Percentiles rank a stretch among this genome's conserved stretches.
phyloP scores from a whole-genome alignment of 2,888 invertebrate species.

The Alsophila aescularia region DNA sequence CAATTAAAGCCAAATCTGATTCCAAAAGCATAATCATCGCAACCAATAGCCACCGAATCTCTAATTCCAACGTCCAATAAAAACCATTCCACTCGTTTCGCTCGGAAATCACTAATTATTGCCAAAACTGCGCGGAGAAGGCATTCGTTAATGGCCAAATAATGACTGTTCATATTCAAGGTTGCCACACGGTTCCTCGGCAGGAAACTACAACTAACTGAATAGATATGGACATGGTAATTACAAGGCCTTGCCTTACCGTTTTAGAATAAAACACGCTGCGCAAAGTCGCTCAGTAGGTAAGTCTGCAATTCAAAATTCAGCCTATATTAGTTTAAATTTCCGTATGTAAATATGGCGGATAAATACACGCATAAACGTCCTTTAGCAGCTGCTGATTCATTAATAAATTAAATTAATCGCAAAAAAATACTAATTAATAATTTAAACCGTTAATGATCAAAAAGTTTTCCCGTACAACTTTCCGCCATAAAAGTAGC shows the following conservation, averaged over 20 bases:
- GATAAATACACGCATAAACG: slow-evolving; percentile 1
- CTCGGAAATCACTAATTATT: slow-evolving; percentile 60
- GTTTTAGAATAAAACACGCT: slow-evolving; percentile 78
- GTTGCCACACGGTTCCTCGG: slow-evolving; percentile 67
- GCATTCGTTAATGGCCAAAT: slow-evolving; percentile 75
- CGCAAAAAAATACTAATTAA: background rate
- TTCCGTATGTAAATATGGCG: slow-evolving; percentile 15
- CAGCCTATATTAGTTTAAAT: slow-evolving; percentile 23
- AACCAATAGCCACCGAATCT: slow-evolving; percentile 24
- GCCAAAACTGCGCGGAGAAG: slow-evolving; percentile 72
- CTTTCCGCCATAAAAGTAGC: background rate
- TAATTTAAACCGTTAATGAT: background rate
- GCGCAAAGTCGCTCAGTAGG: slow-evolving; percentile 59
- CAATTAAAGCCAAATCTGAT: background rate
- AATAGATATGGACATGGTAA: slow-evolving; percentile 80
- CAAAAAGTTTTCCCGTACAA: background rate
- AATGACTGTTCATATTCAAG: slow-evolving; percentile 77
- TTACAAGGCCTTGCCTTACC: slow-evolving; percentile 80
- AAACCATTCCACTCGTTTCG: slow-evolving; percentile 40
- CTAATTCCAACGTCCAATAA: slow-evolving; percentile 34
- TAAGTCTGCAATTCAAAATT: slow-evolving; percentile 33
- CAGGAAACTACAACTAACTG: slow-evolving; percentile 77
- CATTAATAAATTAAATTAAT: background rate
- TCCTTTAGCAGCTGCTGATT: slow-evolving; percentile 4
- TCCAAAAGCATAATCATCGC: slow-evolving; percentile 10